phyloP scores from a whole-genome alignment of 2,113 vertebrate genomes.

The Cyprinodon tularosa region DNA sequence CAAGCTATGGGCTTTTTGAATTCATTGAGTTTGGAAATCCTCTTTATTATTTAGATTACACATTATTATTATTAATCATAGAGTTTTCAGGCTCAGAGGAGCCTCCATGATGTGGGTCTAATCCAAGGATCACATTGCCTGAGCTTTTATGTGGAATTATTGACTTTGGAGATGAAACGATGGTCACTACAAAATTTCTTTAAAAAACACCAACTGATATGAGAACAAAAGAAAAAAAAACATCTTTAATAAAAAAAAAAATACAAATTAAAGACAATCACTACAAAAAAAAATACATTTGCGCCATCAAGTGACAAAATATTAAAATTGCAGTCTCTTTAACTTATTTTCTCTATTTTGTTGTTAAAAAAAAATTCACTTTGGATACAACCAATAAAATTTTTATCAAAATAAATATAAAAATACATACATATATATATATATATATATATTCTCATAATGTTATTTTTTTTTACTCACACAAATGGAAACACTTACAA shows the following conservation, averaged over 20 bases:
- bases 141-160: background rate
- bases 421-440: no score
- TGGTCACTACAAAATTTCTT: background rate
- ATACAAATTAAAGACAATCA: background rate
- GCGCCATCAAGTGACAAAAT: slow-evolving; percentile 35
- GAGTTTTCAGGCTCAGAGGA: background rate
- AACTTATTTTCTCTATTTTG: background rate
- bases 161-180: background rate
- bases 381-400: no score
- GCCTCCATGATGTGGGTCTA: no score
- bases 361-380: background rate
- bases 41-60: background rate
- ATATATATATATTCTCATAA: no score
- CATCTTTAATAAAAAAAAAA: background rate
- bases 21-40: background rate
- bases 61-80: background rate
- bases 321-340: background rate
- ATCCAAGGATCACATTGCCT: background rate
- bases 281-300: background rate
- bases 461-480: no score
- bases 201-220: background rate
- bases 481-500: no score
- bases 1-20: background rate
- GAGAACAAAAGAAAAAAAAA: background rate
- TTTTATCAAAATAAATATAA: no score